Evolutionary conservation across 2,888 invertebrate genomes (phyloP).

Genomic region (Cenopis cana): DNA sequence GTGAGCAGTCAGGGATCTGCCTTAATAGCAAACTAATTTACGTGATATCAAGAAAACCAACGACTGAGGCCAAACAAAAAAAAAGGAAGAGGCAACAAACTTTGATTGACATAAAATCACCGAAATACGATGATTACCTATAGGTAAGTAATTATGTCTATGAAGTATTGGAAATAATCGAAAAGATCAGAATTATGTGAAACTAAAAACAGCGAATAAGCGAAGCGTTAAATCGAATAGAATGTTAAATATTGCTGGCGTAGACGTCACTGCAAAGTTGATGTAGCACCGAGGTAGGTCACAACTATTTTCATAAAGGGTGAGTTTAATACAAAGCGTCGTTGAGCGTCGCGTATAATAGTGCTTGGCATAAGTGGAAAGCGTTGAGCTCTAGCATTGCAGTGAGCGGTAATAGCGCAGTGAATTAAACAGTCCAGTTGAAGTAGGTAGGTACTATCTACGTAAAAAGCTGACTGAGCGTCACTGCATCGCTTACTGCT

Average conservation of each 20-base stretch:
- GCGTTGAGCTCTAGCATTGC: constrained; percentile 25
- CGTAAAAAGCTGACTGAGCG: neutral
- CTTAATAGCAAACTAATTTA: neutral
- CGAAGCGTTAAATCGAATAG: constrained; percentile 24
- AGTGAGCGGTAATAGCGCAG: constrained; percentile 32
- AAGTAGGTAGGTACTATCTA: neutral
- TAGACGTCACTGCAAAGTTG: constrained; percentile 23
- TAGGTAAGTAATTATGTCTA: too few species aligned
- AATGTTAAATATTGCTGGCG: constrained; percentile 27
- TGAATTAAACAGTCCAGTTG: constrained; percentile 29
- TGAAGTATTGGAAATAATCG: too few species aligned
- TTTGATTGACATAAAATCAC: too few species aligned
- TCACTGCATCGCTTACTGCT: neutral
- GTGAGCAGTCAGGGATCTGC: neutral
- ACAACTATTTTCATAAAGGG: constrained; percentile 42
- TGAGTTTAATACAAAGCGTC: constrained; percentile 45
- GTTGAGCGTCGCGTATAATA: constrained; percentile 37
- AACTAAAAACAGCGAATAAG: neutral
- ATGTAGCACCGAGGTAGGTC: constrained; percentile 33
- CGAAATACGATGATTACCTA: too few species aligned
- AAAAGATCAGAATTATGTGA: too few species aligned
- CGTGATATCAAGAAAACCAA: neutral
- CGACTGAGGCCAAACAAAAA: neutral
- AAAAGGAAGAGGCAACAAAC: neutral
- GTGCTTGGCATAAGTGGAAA: constrained; percentile 38